phyloP scores from a whole-genome alignment of 2,888 invertebrate genomes.

The Agrenia bidenticulata region DNA sequence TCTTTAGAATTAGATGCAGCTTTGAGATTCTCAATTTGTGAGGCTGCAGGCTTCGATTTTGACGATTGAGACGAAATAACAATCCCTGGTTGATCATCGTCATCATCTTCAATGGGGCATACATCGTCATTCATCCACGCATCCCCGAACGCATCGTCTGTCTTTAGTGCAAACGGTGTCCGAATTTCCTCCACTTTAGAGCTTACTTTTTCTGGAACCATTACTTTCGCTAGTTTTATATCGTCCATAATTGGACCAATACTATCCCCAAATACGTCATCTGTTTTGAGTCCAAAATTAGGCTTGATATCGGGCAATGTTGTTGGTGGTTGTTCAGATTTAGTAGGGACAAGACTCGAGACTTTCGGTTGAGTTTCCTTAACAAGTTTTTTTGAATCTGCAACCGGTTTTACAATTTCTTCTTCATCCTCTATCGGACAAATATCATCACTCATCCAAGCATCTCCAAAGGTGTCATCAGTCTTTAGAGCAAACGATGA shows the following conservation, averaged over 20 bases:
- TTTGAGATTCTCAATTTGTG: not conserved
- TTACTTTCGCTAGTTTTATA: too few species aligned
- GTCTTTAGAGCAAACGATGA: constrained; percentile 26
- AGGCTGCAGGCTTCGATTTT: not conserved
- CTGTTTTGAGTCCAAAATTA: constrained; percentile 27
- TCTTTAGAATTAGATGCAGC: not conserved
- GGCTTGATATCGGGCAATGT: not conserved
- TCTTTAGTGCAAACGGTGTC: constrained; percentile 26
- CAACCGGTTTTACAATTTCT: constrained; percentile 3
- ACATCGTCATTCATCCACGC: constrained; percentile 42
- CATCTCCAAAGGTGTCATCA: constrained; percentile 36
- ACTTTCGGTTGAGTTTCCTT: too few species aligned
- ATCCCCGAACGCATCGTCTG: constrained; percentile 35
- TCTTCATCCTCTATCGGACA: constrained; percentile 15
- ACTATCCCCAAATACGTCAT: constrained; percentile 33
- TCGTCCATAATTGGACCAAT: constrained; percentile 14
- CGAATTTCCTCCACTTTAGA: not conserved
- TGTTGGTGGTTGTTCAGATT: too few species aligned
- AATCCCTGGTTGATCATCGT: not conserved
- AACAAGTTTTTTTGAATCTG: not conserved
- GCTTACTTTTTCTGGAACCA: too few species aligned
- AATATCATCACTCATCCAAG: constrained; percentile 40
- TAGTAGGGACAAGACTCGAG: too few species aligned
- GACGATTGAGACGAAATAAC: not conserved
- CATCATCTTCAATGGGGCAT: constrained; percentile 13